Evolutionary conservation across 2,113 vertebrate genomes (phyloP), one percentile per base, ranked within the genome.

Genomic region (Podiceps cristatus): DNA sequence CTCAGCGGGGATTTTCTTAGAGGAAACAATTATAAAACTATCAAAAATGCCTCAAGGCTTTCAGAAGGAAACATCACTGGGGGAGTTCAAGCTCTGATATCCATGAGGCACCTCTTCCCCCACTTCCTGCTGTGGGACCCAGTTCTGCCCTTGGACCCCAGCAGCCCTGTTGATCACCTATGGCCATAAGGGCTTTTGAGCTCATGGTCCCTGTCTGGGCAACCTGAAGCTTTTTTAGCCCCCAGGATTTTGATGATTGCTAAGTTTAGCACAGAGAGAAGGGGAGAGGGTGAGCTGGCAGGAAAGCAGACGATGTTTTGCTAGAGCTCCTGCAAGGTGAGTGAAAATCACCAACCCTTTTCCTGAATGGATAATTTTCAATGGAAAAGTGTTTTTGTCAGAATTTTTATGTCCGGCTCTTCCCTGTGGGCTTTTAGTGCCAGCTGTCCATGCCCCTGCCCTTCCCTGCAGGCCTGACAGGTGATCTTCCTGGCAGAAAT

Each of bases 1-100:
- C 66, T 85, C 87, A 73, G 69, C 67, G 66, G 84, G 56, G 50
- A 35, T 89, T 96, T 94, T 91, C 62, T 87, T 91, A 62, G 85
- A 88, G 69, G 87, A 96, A 96, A 92, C 81, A 88, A 88, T 87
- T 95, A 91, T 86, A 92, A 94, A 95, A 53, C 85, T 90, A 96
- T 96, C 27, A 90, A 79, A 96, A 96, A 60, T 12, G 23, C 88
- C 62, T 93, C 66, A 90, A 91, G 90, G 62, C 53, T 91, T 95
- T 94, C 77, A 79, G 66, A 79, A 93, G 35, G 87, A 88, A 94
- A 19, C 11, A 58, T 79, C 74, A 20, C 58, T 53, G 35, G 8
- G 58, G 49, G 85, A 64, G 10, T 90, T 93, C 74, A 90, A 31
- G 45, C 35, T 82, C 81, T 90, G 52, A 76, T 64, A 93, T 81